Conservation (phyloP, 1,140 invertebrate species). For the Pogonognathellus flavescens region DNA sequence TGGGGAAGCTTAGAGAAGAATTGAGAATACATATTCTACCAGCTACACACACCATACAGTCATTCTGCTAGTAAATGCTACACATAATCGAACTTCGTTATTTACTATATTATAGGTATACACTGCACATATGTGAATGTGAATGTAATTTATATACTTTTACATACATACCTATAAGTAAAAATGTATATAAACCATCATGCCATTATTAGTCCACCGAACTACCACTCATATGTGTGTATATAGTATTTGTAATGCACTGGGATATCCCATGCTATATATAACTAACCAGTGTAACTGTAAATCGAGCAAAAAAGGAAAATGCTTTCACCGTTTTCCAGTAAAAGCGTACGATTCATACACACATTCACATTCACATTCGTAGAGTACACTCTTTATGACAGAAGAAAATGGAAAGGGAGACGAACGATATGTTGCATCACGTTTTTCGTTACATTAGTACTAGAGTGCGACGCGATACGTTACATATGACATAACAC, state of each 20-base stretch:
- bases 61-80: background rate
- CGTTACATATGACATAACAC: background rate
- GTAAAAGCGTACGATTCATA: no score
- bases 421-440: constrained; percentile 23
- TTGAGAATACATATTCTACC: background rate
- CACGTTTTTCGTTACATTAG: background rate
- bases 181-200: no score
- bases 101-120: no score
- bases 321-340: background rate
- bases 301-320: constrained; percentile 2
- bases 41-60: background rate
- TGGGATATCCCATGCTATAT: no score
- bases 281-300: no score
- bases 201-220: no score
- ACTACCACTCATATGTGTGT: no score
- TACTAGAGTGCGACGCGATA: background rate
- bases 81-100: background rate
- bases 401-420: constrained; percentile 34
- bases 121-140: no score
- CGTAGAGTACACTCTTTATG: constrained; percentile 15
- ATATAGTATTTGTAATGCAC: no score
- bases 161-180: no score
- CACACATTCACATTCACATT: constrained; percentile 15
- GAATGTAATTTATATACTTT: no score
- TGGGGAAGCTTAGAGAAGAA: background rate